phyloP scores from a whole-genome alignment of 2,888 invertebrate genomes.

The Orthosia incerta region DNA sequence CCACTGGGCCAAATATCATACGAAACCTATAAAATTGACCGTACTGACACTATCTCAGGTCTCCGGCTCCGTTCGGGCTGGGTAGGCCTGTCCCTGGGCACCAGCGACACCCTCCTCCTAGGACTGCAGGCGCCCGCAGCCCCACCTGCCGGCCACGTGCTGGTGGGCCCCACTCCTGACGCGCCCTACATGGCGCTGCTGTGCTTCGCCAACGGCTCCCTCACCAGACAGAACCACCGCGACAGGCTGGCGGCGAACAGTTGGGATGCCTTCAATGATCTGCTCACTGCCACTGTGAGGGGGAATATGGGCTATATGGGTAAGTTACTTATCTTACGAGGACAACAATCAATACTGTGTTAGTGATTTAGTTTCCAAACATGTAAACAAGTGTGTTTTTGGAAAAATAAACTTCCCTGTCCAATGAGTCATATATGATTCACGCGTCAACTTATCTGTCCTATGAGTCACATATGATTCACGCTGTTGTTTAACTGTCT shows the following conservation, averaged over 20 bases:
- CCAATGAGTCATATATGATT: no score
- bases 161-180: slow-evolving; percentile 95
- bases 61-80: slow-evolving; percentile 95
- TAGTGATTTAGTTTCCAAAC: no score
- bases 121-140: slow-evolving; percentile 93
- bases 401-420: no score
- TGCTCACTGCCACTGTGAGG: slow-evolving; percentile 95
- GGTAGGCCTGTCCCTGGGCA: slow-evolving; percentile 97
- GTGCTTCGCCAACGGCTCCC: slow-evolving; percentile 98
- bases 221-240: slow-evolving; percentile 96
- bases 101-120: slow-evolving; percentile 97
- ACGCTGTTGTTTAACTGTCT: no score
- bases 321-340: slow-evolving; percentile 71
- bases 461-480: no score
- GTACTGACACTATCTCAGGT: slow-evolving; percentile 83
- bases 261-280: slow-evolving; percentile 96
- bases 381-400: no score
- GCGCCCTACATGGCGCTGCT: slow-evolving; percentile 96
- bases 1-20: no score
- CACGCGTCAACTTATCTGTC: no score
- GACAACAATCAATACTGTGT: no score
- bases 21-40: not conserved
- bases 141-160: slow-evolving; percentile 95
- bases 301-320: slow-evolving; percentile 98
- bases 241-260: slow-evolving; percentile 93